Conservation (phyloP, 2,113 vertebrate species). For the Mustela nigripes region DNA sequence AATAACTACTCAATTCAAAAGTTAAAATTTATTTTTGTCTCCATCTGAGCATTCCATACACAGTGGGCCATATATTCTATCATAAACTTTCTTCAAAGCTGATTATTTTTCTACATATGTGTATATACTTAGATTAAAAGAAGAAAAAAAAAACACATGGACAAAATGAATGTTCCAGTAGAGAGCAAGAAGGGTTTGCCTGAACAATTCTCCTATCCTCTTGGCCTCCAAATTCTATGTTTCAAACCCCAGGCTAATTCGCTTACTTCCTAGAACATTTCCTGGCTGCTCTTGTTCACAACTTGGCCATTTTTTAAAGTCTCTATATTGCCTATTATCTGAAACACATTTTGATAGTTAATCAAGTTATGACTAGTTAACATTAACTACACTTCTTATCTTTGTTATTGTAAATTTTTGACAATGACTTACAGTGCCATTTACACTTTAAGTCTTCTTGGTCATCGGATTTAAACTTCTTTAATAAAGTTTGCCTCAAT, state of each 20-base stretch:
- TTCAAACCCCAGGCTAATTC: not conserved
- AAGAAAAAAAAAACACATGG: not conserved
- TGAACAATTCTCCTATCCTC: not conserved
- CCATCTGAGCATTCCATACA: not conserved
- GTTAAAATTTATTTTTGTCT: constrained; percentile 68
- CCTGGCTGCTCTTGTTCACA: not conserved
- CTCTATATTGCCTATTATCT: not conserved
- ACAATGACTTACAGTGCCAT: not conserved
- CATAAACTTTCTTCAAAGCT: constrained; percentile 56
- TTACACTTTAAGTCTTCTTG: constrained; percentile 24
- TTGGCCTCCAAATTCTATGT: not conserved
- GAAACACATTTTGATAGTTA: constrained; percentile 36
- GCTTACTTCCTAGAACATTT: not conserved
- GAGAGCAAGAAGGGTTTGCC: not conserved
- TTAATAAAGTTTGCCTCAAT: not conserved
- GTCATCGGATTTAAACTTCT: not conserved
- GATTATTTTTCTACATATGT: not conserved
- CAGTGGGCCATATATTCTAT: not conserved
- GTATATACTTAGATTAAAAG: not conserved
- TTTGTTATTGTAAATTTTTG: constrained; percentile 43
- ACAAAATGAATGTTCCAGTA: not conserved
- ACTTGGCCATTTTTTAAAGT: not conserved
- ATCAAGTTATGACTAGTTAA: constrained; percentile 38
- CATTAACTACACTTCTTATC: not conserved
- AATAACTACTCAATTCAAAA: constrained; percentile 59